Percentiles rank a stretch among this genome's conserved stretches.
phyloP scores from a whole-genome alignment of 1,140 invertebrate species.

The Rhyacophila brunnea region DNA sequence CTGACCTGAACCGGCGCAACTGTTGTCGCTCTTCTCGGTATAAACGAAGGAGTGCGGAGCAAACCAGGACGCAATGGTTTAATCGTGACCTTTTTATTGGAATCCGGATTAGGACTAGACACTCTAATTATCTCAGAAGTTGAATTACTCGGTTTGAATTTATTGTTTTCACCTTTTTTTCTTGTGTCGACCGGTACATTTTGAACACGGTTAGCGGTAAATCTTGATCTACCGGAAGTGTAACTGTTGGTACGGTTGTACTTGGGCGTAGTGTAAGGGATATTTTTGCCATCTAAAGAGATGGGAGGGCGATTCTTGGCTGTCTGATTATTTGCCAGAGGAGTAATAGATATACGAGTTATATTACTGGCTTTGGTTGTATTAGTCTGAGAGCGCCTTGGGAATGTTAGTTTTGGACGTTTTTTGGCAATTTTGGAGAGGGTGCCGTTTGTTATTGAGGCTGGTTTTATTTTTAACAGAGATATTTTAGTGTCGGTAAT shows the following conservation, averaged over 20 bases:
- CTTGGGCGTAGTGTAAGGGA: constrained; percentile 40
- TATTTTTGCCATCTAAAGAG: constrained; percentile 18
- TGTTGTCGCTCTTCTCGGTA: constrained; percentile 42
- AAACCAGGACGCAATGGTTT: constrained; percentile 44
- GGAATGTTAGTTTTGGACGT: constrained; percentile 45
- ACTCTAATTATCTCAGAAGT: constrained; percentile 5
- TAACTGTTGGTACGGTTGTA: constrained; percentile 45
- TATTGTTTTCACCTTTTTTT: constrained; percentile 38
- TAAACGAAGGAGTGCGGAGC: constrained; percentile 42
- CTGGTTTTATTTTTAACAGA: constrained; percentile 15
- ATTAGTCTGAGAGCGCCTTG: constrained; percentile 43
- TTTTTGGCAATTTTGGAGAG: constrained; percentile 43
- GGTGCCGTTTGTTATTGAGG: constrained; percentile 30
- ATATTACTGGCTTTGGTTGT: constrained; percentile 41
- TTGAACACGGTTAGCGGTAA: constrained; percentile 42
- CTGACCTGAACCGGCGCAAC: constrained; percentile 36
- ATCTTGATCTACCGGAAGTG: constrained; percentile 43
- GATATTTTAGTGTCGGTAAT: constrained; percentile 12
- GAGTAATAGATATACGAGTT: constrained; percentile 18
- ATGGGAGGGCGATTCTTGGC: constrained; percentile 7
- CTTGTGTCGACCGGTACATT: constrained; percentile 47
- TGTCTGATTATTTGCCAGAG: constrained; percentile 16
- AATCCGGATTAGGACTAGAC: constrained; percentile 17
- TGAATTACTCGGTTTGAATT: constrained; percentile 30
- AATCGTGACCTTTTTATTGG: constrained; percentile 44